These are phyloP conservation scores for Bufo bufo DNA, from an alignment of 2,113 vertebrate genomes.

Conservation along the genomic window DNA sequence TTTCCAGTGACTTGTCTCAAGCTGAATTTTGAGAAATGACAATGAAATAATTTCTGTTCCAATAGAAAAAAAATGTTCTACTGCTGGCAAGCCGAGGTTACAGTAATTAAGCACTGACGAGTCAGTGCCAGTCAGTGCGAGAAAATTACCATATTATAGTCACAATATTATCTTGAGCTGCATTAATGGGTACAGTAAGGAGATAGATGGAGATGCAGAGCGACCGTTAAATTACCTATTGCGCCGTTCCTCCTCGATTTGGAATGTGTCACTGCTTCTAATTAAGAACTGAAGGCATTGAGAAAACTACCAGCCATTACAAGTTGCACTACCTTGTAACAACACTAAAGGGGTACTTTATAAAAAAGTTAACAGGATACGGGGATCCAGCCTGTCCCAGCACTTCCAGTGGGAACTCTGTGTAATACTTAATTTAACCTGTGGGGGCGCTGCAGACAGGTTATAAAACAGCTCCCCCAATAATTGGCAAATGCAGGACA, in stretches of 20 bases:
- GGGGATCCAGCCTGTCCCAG: no score
- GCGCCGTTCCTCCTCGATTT: conserved; percentile 73
- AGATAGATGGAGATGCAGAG: conserved; percentile 81
- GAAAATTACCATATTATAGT: conserved; percentile 88
- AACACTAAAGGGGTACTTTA: neutral
- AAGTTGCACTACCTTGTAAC: neutral
- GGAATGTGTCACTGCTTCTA: conserved; percentile 80
- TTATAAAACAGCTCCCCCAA: no score
- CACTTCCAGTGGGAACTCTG: no score
- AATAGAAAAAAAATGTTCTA: conserved; percentile 73
- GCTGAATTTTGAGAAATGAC: conserved; percentile 80
- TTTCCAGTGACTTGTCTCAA: conserved; percentile 81
- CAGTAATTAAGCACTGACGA: conserved; percentile 85
- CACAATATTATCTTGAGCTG: conserved; percentile 65
- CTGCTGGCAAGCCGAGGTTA: conserved; percentile 79
- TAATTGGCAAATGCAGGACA: no score
- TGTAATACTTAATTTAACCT: no score
- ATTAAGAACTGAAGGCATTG: conserved; percentile 76
- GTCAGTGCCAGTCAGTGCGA: conserved; percentile 81
- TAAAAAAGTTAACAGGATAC: neutral
- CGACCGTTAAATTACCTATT: conserved; percentile 85
- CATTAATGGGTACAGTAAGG: conserved; percentile 82
- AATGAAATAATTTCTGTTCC: conserved; percentile 78
- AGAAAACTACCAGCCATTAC: conserved; percentile 43
- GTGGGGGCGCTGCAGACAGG: no score